A percentile compares a stretch with the other conserved stretches of the same genome.
Conservation (phyloP, 2,888 invertebrate species). For the Drosophila birchii region DNA sequence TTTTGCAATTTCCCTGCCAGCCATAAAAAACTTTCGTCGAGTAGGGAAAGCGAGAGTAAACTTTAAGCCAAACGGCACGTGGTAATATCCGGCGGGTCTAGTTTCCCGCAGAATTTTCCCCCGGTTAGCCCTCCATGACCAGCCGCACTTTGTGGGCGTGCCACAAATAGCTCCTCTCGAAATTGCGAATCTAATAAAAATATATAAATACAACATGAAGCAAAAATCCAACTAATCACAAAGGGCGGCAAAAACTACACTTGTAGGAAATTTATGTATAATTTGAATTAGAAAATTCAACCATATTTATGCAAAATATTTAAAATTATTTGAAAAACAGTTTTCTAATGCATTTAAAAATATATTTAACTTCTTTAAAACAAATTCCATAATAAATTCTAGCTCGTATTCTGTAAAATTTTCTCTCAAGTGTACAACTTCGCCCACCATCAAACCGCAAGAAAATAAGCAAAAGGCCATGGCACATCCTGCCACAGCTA, state of each 20-base stretch:
- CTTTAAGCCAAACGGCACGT: constrained; percentile 55
- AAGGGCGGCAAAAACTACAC: constrained; percentile 10
- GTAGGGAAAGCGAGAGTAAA: constrained; percentile 44
- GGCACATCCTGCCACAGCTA: constrained; percentile 11
- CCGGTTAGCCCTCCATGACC: constrained; percentile 28
- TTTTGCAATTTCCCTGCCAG: constrained; percentile 40
- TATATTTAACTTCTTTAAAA: neutral
- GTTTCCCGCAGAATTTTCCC: constrained; percentile 55
- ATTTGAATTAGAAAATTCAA: neutral
- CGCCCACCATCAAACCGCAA: constrained; percentile 20
- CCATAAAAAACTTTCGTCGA: constrained; percentile 59
- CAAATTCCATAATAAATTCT: neutral
- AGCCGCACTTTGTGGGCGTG: constrained; percentile 27
- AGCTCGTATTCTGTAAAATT: neutral
- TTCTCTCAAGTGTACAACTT: neutral
- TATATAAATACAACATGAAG: constrained; percentile 43
- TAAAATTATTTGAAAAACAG: neutral
- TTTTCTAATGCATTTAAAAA: neutral
- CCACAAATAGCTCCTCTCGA: constrained; percentile 34
- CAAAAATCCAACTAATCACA: constrained; percentile 35
- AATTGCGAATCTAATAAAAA: constrained; percentile 67
- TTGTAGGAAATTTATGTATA: neutral
- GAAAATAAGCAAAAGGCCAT: constrained; percentile 17
- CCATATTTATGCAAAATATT: too few relatives aligned
- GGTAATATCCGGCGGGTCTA: constrained; percentile 50